A percentile compares a stretch with the other conserved stretches of the same genome.
These are phyloP conservation scores for Tryphoninae sp. DNA, from an alignment of 2,888 invertebrate genomes.

Conservation along the genomic window DNA sequence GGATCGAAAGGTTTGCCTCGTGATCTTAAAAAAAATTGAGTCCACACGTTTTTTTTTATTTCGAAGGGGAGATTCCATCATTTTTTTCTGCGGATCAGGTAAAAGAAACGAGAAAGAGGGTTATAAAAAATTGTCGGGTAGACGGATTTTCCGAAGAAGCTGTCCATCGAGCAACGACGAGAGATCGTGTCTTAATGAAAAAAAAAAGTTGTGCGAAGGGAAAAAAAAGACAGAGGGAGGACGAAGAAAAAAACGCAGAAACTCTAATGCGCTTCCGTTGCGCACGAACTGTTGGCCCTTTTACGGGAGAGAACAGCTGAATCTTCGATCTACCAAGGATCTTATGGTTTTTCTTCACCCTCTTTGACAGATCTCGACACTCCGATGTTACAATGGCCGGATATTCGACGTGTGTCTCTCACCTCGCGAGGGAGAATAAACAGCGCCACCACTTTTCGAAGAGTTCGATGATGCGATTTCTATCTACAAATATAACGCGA, in stretches of 20 bases:
- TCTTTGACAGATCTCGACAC: conserved; percentile 59
- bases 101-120: conserved; percentile 61
- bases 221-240: conserved; percentile 37
- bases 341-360: conserved; percentile 63
- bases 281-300: conserved; percentile 36
- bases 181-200: conserved; percentile 45
- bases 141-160: conserved; percentile 38
- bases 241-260: conserved; percentile 61
- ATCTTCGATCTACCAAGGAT: conserved; percentile 58
- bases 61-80: conserved; percentile 36
- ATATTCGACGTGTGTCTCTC: conserved; percentile 45
- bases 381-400: conserved; percentile 27
- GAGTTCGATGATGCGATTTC: conserved; percentile 53
- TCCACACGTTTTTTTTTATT: conserved; percentile 26
- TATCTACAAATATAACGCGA: conserved; percentile 57
- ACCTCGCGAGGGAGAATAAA: conserved; percentile 12
- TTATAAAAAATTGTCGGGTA: conserved; percentile 58
- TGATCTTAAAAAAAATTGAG: conserved; percentile 35
- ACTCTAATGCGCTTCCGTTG: conserved; percentile 70
- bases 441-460: conserved; percentile 33
- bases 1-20: conserved; percentile 22
- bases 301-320: conserved; percentile 65
- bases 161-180: conserved; percentile 33
- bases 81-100: conserved; percentile 67
- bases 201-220: conserved; percentile 25